Conservation (phyloP, 2,888 invertebrate genomes). For the Drosophila aldrichi region DNA sequence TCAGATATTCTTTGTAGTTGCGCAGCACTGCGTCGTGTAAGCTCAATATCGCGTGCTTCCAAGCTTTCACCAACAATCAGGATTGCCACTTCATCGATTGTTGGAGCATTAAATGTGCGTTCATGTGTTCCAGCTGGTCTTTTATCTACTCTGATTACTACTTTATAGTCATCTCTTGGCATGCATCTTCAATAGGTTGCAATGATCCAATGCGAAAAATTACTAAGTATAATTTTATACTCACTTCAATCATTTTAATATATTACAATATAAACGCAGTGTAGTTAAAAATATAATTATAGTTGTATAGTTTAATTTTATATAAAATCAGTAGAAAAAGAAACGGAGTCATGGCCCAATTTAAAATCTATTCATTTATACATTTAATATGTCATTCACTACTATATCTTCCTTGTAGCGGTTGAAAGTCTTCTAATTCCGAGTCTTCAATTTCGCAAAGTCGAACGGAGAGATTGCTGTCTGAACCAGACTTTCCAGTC, state of each 20-base stretch:
- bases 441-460: conserved; percentile 97
- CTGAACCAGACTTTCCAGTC: conserved; percentile 86
- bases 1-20: no score
- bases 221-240: no score
- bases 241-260: background rate
- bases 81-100: no score
- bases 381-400: conserved; percentile 68
- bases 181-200: no score
- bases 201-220: no score
- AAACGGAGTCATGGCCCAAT: conserved; percentile 62
- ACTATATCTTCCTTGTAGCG: conserved; percentile 54
- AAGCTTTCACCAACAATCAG: no score
- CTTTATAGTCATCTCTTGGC: no score
- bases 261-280: conserved; percentile 37
- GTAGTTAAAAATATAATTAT: conserved; percentile 46
- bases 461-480: conserved; percentile 94
- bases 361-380: conserved; percentile 63
- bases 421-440: conserved; percentile 88
- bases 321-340: conserved; percentile 77
- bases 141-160: no score
- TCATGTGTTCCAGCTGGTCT: no score
- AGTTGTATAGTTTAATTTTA: conserved; percentile 55
- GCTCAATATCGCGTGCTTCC: no score
- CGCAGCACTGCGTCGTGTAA: no score
- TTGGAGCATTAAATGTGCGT: no score